Conservation (phyloP, 92 coral and sea anemone genomes). For the Palythoa grandis region DNA sequence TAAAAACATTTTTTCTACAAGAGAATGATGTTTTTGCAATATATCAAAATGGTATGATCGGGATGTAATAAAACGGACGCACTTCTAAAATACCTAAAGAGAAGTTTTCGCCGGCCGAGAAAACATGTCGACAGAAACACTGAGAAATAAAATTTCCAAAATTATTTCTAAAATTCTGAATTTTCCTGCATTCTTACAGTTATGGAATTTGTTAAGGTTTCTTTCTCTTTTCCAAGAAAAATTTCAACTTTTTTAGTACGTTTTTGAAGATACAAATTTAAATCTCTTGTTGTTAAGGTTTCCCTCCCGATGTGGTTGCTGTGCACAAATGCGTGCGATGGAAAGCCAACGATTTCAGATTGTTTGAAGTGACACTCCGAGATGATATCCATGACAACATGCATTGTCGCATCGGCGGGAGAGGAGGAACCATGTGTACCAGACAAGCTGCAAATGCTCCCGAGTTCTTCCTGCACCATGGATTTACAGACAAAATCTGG, state of each 20-base stretch:
- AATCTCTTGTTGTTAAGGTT: constrained; percentile 48
- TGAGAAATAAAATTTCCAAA: no score
- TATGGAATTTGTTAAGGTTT: background rate
- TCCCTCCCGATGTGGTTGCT: constrained; percentile 85
- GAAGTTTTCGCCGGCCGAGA: no score
- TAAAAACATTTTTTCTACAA: no score
- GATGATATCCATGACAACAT: constrained; percentile 76
- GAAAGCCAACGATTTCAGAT: constrained; percentile 50
- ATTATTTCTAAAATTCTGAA: no score
- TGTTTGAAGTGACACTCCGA: constrained; percentile 76
- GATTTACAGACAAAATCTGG: constrained; percentile 85
- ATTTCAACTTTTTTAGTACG: background rate
- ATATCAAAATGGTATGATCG: no score
- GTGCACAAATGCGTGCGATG: constrained; percentile 74
- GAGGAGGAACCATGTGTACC: constrained; percentile 82
- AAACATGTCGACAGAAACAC: no score
- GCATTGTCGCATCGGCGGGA: constrained; percentile 92
- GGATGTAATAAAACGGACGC: no score
- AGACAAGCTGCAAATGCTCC: constrained; percentile 81
- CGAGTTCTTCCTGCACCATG: constrained; percentile 84
- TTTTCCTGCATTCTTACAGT: no score
- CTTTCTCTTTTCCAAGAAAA: background rate
- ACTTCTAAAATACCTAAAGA: no score
- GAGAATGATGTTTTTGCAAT: no score
- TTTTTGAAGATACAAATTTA: background rate